Base-by-base conservation (phyloP, 2,113 vertebrate genomes). In the Butorides virescens region DNA sequence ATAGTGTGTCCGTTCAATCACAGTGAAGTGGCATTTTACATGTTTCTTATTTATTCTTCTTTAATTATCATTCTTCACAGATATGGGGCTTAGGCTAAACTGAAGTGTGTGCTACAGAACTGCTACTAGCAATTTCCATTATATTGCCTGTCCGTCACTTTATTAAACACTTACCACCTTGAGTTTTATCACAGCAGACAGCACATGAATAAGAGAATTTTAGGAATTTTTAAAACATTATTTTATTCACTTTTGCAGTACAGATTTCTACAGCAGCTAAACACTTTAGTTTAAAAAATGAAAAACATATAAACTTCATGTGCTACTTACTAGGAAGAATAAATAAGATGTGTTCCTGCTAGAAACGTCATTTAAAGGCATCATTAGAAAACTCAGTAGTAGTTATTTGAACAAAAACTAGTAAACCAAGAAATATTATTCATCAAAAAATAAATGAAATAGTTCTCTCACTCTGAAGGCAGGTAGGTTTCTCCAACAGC, bases 81-180 rank as follows among this genome's bases (percentile, higher is more conserved):
- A 65, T 56, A 47, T 4, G n/a, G 23, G 18, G 3, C 47, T 95
- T 94, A 88, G 72, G 42, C 14, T 71, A 47, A 86, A 62, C 44
- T 80, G 73, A 91, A 94, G 29, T 71, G 20, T 80, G 25, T 87
- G 42, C 55, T 92, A 42, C 37, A 82, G 78, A 94, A 49, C 53
- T 80, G 37, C 52, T 81, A 56, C 63, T 73, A 81, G 30, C 92
- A 87, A 42, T 39, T 76, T 82, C 13, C 25, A 92, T 91, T 94
- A 71, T 77, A 93, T 36, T 82, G 70, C 14, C 73, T 87, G 70
- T 67, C 94, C 93, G 53, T 95, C 52, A 93, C 92, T 96, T 94
- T 86, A 84, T 94, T 93, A 94, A 94, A n/a, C 36, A 75, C 19
- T 32, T 87, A 55, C 68, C 66, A 73, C 55, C 26, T 90, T 70